Conservation (phyloP, 1,140 invertebrate genomes). For the Drosophila albomicans region DNA sequence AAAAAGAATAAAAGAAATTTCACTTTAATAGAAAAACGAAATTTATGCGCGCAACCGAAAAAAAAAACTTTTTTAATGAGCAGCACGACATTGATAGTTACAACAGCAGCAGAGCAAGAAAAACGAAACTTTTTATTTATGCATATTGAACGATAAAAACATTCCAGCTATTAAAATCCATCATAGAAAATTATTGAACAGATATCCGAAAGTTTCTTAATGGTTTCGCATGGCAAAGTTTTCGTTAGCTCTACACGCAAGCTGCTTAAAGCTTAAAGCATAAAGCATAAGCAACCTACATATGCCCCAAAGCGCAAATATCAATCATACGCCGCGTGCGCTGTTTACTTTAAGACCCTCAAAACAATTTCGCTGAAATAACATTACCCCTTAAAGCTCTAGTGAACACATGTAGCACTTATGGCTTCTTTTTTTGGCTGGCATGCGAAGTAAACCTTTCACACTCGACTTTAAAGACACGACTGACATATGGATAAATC, state of each 20-base stretch:
- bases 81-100: constrained; percentile 28
- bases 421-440: background rate
- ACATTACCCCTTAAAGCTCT: constrained; percentile 76
- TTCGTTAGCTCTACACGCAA: background rate
- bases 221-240: background rate
- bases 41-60: constrained; percentile 46
- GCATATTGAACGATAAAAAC: constrained; percentile 21
- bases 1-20: background rate
- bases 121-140: constrained; percentile 30
- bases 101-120: background rate
- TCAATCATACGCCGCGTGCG: constrained; percentile 61
- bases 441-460: constrained; percentile 43
- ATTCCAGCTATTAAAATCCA: constrained; percentile 24
- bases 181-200: constrained; percentile 41
- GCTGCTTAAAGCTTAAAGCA: constrained; percentile 19
- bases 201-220: constrained; percentile 27
- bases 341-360: constrained; percentile 50
- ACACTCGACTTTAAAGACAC: constrained; percentile 72
- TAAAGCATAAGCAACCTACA: constrained; percentile 26
- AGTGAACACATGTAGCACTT: constrained; percentile 72
- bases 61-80: constrained; percentile 50
- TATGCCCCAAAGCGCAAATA: constrained; percentile 45
- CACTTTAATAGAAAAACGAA: constrained; percentile 61
- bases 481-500: constrained; percentile 57
- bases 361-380: constrained; percentile 66